Evolutionary conservation across 2,888 invertebrate genomes (phyloP).

Genomic region (Erebia aethiops): DNA sequence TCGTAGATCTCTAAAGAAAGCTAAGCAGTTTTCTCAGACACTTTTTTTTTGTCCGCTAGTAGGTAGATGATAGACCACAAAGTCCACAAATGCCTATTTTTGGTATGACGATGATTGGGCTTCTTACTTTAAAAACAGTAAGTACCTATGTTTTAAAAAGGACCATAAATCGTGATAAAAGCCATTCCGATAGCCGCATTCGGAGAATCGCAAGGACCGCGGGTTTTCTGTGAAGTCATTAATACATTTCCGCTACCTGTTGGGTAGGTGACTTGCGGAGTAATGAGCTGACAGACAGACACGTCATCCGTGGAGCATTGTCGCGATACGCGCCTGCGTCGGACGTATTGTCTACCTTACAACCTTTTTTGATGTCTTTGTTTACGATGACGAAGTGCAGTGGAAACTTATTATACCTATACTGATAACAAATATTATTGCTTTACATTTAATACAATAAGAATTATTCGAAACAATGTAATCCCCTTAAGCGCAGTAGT

Average conservation of each 20-base stretch:
- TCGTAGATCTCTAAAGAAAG: too few relatives aligned
- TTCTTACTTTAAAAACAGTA: not conserved
- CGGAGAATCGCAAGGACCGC: constrained; percentile 30
- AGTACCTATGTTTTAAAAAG: not conserved
- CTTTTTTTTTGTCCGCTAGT: too few relatives aligned
- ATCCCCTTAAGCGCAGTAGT: too few relatives aligned
- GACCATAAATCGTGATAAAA: constrained; percentile 13
- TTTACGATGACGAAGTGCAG: not conserved
- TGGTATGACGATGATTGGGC: not conserved
- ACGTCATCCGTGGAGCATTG: constrained; percentile 30
- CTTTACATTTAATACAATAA: too few relatives aligned
- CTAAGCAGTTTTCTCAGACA: too few relatives aligned
- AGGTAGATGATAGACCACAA: too few relatives aligned
- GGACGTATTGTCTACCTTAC: not conserved
- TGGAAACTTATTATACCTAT: not conserved
- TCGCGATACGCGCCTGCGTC: constrained; percentile 11
- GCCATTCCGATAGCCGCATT: constrained; percentile 21
- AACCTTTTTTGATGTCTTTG: constrained; percentile 9
- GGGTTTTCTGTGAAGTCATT: constrained; percentile 36
- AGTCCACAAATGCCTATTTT: too few relatives aligned
- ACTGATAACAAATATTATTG: too few relatives aligned
- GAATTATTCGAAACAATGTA: too few relatives aligned
- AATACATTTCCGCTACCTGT: constrained; percentile 39
- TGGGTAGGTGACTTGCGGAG: not conserved
- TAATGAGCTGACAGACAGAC: constrained; percentile 20